A percentile compares a stretch with the other conserved stretches of the same genome.
Evolutionary conservation across 1,140 invertebrate species (phyloP).

Genomic region (Drosophila takahashii): DNA sequence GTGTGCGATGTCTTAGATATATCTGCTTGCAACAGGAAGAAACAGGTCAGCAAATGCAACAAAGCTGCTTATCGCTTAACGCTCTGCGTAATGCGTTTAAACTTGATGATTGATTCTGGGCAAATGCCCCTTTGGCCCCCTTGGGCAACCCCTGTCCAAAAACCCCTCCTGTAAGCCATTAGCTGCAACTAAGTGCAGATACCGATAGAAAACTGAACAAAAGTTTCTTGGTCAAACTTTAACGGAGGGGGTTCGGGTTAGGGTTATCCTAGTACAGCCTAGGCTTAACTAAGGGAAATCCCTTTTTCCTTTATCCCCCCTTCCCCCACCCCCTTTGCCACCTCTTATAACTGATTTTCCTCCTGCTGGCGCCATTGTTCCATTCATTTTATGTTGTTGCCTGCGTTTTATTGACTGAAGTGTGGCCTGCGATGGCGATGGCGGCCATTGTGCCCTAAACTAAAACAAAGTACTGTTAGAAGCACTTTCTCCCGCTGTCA

Average conservation of each 20-base stretch:
- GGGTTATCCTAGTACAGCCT: slow-evolving; percentile 31
- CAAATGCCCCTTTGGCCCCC: slow-evolving; percentile 2
- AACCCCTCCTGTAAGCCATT: slow-evolving; percentile 17
- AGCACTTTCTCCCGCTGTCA: slow-evolving; percentile 55
- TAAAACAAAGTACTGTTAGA: slow-evolving; percentile 82
- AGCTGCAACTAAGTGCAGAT: slow-evolving; percentile 71
- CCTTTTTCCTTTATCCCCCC: neutral
- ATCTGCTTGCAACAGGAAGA: slow-evolving; percentile 45
- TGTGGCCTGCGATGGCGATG: slow-evolving; percentile 60
- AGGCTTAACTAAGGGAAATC: slow-evolving; percentile 24
- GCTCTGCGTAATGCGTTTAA: slow-evolving; percentile 80
- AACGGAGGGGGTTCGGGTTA: slow-evolving; percentile 36
- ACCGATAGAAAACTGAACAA: slow-evolving; percentile 50
- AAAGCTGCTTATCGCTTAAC: slow-evolving; percentile 83
- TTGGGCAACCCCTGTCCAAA: neutral
- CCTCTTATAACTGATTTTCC: slow-evolving; percentile 8
- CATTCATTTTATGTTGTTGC: slow-evolving; percentile 77
- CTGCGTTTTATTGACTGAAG: slow-evolving; percentile 81
- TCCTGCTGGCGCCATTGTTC: slow-evolving; percentile 68
- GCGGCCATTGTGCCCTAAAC: slow-evolving; percentile 78
- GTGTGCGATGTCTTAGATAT: slow-evolving; percentile 43
- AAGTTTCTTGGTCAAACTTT: slow-evolving; percentile 72
- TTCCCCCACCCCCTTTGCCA: neutral
- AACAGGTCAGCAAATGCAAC: slow-evolving; percentile 66
- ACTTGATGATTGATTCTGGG: slow-evolving; percentile 77